Base-by-base conservation (phyloP, 2,113 vertebrate genomes). In the Onychostruthus taczanowskii region DNA sequence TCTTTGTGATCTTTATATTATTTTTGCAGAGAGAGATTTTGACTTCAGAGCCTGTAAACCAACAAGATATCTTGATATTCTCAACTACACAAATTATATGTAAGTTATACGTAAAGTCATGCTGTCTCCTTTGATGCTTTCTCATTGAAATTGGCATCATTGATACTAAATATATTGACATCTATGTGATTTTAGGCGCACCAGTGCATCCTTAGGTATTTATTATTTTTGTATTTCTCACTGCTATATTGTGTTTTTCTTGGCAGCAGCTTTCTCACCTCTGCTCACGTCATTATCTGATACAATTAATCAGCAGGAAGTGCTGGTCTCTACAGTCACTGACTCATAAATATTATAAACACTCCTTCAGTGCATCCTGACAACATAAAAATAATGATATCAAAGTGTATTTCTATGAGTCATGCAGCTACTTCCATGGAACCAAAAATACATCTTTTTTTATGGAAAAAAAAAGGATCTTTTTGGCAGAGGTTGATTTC, bases 251-350 rank as follows among this genome's bases (percentile, higher is more conserved):
- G 6, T 92, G 55, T 86, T 94, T 85, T 89, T 66, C 68, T 76
- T 88, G 87, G 79, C 76, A 96, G 63, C 62, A 89, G 30, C 19
- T 72, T 88, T 86, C 53, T 96, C 73, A 80, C 62, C 63, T 88
- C 68, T 91, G 64, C 33, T 95, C 37, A 62, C n/a, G 31, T 81
- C 56, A 61, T 9, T 79, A 53, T 85, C 67, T 94, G 53, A 58
- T 53, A 78, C 24, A 78, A 95, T 91, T 90, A 95, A 84, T 95
- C 87, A 91, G 52, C 28, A 78, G 49, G 53, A 94, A 93, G 28
- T 63, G 35, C 63, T 91, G 46, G 16, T 80, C 28, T 88, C 55
- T 61, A 67, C 52, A 89, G 80, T 58, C 49, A 69, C 35, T 75
- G 69, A 68, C 37, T 94, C 73, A 93, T 66, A 84, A 91, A 85